Base-by-base conservation (phyloP, 92 coral and sea anemone genomes). In the Heteractis magnifica region DNA sequence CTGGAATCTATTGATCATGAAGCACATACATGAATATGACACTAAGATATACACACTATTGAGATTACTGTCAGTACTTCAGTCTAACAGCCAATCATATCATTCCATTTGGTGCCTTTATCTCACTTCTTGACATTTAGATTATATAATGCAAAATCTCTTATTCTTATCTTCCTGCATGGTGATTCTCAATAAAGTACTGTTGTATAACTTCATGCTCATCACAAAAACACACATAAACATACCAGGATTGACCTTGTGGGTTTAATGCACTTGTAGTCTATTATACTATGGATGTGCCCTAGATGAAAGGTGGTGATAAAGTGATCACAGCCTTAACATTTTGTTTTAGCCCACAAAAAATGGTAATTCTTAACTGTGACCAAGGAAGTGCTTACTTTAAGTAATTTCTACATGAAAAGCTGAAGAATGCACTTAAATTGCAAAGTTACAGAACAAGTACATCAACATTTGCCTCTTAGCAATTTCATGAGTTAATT, bases 171-270 rank as follows among this genome's bases (percentile, higher is more conserved):
- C 50, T 23, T 68, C 8, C 10, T 68, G 16, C 20, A 9, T 68
- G 20, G 49, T 68, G 73, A 56, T 62, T 68, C 44, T 68, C 23
- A 68, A 21, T 68, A 48, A 11, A 68, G 13, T 62, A 68, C 23
- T 11, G 44, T 3, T 68, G 73, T 68, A 68, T 21, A 11, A 68
- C 48, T 23, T 21, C 4, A 26, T 26, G 10, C 13, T 23, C 71
- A 64, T 19, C 8, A 6, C 71, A 14, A 64, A 64, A 64, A 64
- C 71, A n/a, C 71, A 68, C 73, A 21, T 9, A 68, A 21, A 68
- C 49, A 68, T 68, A 23, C 49, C 19, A 68, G 71, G 71, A 6
- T 68, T 68, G 73, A 68, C 49, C 73, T 68, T 68, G 73, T 68
- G 13, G 18, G 10, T 68, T n/a, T 20, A 68, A 68, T 7, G 20